phyloP scores from a whole-genome alignment of 2,888 invertebrate genomes.

The Leucophora obtusa region DNA sequence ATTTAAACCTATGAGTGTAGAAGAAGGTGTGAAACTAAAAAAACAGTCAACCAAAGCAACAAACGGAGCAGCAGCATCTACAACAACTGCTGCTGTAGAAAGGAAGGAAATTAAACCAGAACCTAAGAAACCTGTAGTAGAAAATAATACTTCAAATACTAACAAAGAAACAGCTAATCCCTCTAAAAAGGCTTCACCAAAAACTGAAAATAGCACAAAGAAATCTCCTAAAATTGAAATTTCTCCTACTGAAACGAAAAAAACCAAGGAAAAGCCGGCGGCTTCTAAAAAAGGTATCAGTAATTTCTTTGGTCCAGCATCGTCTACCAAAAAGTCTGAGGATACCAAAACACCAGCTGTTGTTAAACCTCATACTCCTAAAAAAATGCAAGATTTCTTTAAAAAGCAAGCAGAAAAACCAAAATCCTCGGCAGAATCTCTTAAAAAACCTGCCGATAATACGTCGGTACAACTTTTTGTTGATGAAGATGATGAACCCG shows the following conservation, averaged over 20 bases:
- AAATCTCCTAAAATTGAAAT: constrained; percentile 22
- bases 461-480: constrained; percentile 72
- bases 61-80: constrained; percentile 35
- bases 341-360: constrained; percentile 44
- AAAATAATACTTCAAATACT: constrained; percentile 31
- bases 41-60: not conserved
- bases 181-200: not conserved
- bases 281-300: constrained; percentile 69
- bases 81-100: constrained; percentile 6
- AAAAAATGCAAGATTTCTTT: constrained; percentile 66
- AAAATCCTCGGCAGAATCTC: constrained; percentile 32
- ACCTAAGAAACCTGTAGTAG: constrained; percentile 35
- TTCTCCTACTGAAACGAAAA: constrained; percentile 47
- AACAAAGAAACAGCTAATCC: constrained; percentile 6
- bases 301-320: constrained; percentile 69
- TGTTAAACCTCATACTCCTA: constrained; percentile 64
- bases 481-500: constrained; percentile 64
- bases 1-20: constrained; percentile 70
- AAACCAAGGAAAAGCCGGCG: constrained; percentile 21
- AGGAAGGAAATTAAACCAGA: constrained; percentile 59
- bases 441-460: constrained; percentile 66
- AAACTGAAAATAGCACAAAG: constrained; percentile 39
- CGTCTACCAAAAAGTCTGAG: constrained; percentile 49
- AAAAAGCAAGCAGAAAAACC: constrained; percentile 65
- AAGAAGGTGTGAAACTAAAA: constrained; percentile 66